phyloP scores from a whole-genome alignment of 2,888 invertebrate genomes.

The Adelognathus sp. region DNA sequence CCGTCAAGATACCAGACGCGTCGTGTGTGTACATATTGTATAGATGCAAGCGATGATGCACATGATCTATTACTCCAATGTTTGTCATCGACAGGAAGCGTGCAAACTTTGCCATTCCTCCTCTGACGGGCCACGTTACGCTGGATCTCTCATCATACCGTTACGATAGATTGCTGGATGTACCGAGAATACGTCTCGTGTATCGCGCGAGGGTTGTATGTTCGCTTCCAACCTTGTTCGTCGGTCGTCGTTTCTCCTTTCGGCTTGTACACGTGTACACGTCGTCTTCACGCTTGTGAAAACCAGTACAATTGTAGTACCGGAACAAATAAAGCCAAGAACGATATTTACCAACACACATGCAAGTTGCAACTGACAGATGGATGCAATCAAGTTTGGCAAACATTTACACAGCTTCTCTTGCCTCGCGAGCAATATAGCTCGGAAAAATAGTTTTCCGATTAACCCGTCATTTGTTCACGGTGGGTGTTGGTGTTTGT shows the following conservation, averaged over 20 bases:
- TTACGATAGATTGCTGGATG: conserved; percentile 35
- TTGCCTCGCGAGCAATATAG: background rate
- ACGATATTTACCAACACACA: conserved; percentile 15
- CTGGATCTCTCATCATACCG: background rate
- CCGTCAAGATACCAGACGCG: background rate
- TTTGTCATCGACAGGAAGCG: conserved; percentile 25
- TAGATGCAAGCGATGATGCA: conserved; percentile 10
- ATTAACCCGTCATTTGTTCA: background rate
- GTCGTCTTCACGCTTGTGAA: background rate
- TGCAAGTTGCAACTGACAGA: background rate
- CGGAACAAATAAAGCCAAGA: conserved; percentile 24
- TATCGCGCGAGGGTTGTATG: background rate
- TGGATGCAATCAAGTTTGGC: conserved; percentile 17
- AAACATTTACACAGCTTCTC: conserved; percentile 4
- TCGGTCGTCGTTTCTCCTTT: no score
- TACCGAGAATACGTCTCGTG: background rate
- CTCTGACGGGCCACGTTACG: background rate
- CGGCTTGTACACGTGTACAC: background rate
- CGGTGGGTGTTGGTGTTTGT: background rate
- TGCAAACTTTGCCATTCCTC: conserved; percentile 4
- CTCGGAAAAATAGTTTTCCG: background rate
- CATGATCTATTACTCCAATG: conserved; percentile 43
- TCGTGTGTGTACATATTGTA: background rate
- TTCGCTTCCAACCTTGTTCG: no score
- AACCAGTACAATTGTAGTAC: conserved; percentile 25